phyloP scores from a whole-genome alignment of 2,797 vertebrate genomes.

The Phrynocephalus vlangalii region DNA sequence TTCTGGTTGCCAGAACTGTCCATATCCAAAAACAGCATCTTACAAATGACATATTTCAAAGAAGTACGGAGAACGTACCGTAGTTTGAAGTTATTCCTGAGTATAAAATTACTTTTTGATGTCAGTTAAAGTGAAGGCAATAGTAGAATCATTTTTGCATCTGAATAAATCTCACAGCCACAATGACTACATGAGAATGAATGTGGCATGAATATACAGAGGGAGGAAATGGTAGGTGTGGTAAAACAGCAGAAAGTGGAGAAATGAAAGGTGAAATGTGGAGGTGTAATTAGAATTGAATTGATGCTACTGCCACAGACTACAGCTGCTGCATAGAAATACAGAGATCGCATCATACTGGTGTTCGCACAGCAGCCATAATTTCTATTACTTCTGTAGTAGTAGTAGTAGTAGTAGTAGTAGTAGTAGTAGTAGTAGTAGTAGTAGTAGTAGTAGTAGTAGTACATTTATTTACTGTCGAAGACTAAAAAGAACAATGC shows the following conservation, averaged over 20 bases:
- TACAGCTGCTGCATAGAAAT: not conserved
- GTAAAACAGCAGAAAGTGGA: not conserved
- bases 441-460: no score
- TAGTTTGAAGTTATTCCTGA: not conserved
- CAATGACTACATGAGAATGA: not conserved
- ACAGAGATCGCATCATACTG: not conserved
- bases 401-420: not conserved
- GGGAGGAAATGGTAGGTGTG: not conserved
- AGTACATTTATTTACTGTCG: no score
- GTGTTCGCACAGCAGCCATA: not conserved
- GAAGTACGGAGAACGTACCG: not conserved
- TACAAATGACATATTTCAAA: no score
- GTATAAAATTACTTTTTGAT: not conserved
- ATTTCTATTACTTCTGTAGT: not conserved
- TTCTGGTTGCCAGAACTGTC: not conserved
- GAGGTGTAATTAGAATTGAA: not conserved
- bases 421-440: no score
- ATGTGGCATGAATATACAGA: not conserved
- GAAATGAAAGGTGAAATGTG: not conserved
- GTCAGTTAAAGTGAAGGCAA: slow-evolving; percentile 10
- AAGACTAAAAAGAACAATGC: no score
- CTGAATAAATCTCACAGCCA: not conserved
- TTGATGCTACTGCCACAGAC: not conserved
- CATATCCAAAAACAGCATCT: no score
- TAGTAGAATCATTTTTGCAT: slow-evolving; percentile 7